Evolutionary conservation across 2,113 vertebrate genomes (phyloP).

Genomic region (Pithys albifrons): DNA sequence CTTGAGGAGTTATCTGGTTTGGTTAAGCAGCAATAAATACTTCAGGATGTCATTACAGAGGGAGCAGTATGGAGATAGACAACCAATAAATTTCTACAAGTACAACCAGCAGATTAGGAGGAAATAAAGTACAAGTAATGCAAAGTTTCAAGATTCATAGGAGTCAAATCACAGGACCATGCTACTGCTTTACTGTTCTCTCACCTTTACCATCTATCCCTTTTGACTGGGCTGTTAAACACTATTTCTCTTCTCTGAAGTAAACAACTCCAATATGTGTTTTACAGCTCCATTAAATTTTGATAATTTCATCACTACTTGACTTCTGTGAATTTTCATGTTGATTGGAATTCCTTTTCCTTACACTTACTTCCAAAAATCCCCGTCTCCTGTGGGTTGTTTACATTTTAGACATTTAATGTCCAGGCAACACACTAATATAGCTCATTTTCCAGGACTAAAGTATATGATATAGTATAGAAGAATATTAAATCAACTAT

Average conservation of each 20-base stretch:
- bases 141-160: background rate
- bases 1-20: background rate
- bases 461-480: background rate
- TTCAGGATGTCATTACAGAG: accelerated
- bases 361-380: background rate
- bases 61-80: background rate
- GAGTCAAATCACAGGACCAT: background rate
- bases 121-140: background rate
- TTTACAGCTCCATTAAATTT: background rate
- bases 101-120: background rate
- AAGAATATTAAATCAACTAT: background rate
- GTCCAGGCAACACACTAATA: background rate
- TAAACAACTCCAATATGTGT: background rate
- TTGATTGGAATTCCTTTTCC: background rate
- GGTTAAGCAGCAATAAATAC: background rate
- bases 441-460: background rate
- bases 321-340: background rate
- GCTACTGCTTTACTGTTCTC: accelerated
- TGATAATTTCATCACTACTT: background rate
- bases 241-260: background rate
- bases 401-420: background rate
- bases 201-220: background rate
- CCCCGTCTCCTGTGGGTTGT: background rate
- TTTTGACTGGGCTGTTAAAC: background rate
- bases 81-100: background rate